Evolutionary conservation across 2,113 vertebrate genomes (phyloP).

Genomic region (Asarcornis scutulata): DNA sequence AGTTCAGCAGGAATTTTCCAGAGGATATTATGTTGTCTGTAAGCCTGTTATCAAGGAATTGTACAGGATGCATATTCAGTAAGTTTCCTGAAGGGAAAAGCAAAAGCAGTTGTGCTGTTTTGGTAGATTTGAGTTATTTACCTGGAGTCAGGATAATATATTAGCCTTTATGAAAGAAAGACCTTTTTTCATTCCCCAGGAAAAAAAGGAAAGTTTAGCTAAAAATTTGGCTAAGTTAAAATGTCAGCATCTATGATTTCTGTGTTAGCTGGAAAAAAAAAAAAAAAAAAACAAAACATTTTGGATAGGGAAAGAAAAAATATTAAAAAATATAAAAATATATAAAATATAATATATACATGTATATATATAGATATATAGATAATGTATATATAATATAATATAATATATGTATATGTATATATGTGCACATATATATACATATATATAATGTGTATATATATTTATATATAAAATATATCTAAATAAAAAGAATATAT

Average conservation of each 20-base stretch:
- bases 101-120: not conserved
- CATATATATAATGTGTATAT: too few relatives aligned
- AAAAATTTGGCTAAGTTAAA: not conserved
- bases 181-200: not conserved
- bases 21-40: not conserved
- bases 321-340: too few relatives aligned
- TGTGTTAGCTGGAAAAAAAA: not conserved
- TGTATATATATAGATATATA: too few relatives aligned
- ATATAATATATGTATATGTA: too few relatives aligned
- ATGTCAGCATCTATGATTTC: not conserved
- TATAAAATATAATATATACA: not conserved
- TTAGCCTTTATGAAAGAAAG: not conserved
- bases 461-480: too few relatives aligned
- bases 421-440: too few relatives aligned
- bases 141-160: not conserved
- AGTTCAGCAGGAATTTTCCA: slow-evolving; percentile 3
- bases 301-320: not conserved
- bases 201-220: not conserved
- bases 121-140: not conserved
- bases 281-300: not conserved
- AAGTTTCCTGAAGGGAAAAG: slow-evolving; percentile 36
- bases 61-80: slow-evolving; percentile 10
- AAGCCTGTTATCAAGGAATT: slow-evolving; percentile 10
- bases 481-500: too few relatives aligned
- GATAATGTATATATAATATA: too few relatives aligned